Evolutionary conservation across 2,113 vertebrate genomes (phyloP), one percentile per base, ranked within the genome.

Genomic region (Stictonetta naevosa): DNA sequence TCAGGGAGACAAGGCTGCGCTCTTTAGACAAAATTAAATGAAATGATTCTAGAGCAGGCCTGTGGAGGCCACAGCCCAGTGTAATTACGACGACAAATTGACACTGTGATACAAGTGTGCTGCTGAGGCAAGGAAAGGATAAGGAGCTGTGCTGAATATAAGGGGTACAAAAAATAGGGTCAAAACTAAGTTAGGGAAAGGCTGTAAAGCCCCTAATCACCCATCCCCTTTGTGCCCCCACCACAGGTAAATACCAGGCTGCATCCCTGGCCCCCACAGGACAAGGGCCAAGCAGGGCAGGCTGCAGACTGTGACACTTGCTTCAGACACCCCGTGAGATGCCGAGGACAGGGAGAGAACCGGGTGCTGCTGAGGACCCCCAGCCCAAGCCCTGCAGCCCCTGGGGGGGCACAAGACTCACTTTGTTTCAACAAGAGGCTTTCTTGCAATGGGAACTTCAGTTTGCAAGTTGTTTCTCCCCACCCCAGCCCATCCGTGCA

Each of bases 121-220:
- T 90, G 88, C 68, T 50, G n/a, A 69, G 88, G 73, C 96, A 97
- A 92, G 89, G 79, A 95, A 95, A 95, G 87, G 83, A 81, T 92
- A 86, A 56, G 74, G 93, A 92, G 87, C 83, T 38, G 44, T 18
- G 38, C 52, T 76, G 96, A 95, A 63, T 85, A 91, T 21, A 92
- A 90, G 46, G 76, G 46, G 63, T 60, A 44, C 26, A 53, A 87
- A 88, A 87, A 76, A 55, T 23, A 59, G 87, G 11, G 26, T 53
- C 36, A 50, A 89, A 75, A 87, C 91, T 75, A 62, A 55, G 22
- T 75, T 56, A 83, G 56, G 20, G 23, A 28, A 91, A 81, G 42
- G 72, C 6, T 10, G 4, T 44, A 73, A 89, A 38, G 29, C 5
- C 48, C 36, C 74, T 66, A 62, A 36, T 63, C 69, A 25, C 17